phyloP scores from a whole-genome alignment of 2,113 vertebrate genomes.

The Sinocyclocheilus grahami region DNA sequence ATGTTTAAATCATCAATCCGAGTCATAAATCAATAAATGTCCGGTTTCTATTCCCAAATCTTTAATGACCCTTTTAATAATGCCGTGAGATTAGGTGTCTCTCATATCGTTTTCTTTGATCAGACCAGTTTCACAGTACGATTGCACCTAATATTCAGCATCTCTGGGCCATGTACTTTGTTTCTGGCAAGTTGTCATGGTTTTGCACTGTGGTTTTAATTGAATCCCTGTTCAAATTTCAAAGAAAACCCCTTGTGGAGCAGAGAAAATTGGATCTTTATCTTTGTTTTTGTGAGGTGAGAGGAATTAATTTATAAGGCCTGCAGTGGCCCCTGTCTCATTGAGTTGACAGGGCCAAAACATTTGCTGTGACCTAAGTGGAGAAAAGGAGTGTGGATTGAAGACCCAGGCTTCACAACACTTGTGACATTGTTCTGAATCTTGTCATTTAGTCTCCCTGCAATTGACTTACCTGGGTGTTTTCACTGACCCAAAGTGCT shows the following conservation, averaged over 20 bases:
- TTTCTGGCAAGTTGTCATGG: conserved; percentile 18
- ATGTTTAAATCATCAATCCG: not conserved
- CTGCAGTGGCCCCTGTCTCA: not conserved
- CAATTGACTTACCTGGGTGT: conserved; percentile 15
- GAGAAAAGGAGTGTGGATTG: conserved; percentile 12
- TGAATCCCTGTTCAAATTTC: conserved; percentile 40
- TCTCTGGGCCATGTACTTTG: not conserved
- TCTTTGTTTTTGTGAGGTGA: conserved; percentile 2
- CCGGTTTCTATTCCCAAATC: not conserved
- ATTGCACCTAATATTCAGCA: not conserved
- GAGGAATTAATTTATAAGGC: conserved; percentile 13
- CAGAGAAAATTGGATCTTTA: conserved; percentile 32
- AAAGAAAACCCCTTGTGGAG: not conserved
- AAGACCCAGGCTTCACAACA: conserved; percentile 11
- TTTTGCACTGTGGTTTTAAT: conserved; percentile 29
- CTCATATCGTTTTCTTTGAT: not conserved
- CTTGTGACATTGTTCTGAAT: not conserved
- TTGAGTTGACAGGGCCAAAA: conserved; percentile 34
- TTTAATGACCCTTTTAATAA: conserved; percentile 34
- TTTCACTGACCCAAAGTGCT: conserved; percentile 1
- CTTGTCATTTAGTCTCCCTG: conserved; percentile 14
- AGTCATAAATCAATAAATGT: conserved; percentile 23
- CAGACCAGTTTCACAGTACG: not conserved
- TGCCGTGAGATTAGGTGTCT: not conserved
- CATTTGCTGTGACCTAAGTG: not conserved